These are phyloP conservation scores for Caenorhabditis sp. DNA, from an alignment of 2,888 invertebrate genomes.

Conservation along the genomic window DNA sequence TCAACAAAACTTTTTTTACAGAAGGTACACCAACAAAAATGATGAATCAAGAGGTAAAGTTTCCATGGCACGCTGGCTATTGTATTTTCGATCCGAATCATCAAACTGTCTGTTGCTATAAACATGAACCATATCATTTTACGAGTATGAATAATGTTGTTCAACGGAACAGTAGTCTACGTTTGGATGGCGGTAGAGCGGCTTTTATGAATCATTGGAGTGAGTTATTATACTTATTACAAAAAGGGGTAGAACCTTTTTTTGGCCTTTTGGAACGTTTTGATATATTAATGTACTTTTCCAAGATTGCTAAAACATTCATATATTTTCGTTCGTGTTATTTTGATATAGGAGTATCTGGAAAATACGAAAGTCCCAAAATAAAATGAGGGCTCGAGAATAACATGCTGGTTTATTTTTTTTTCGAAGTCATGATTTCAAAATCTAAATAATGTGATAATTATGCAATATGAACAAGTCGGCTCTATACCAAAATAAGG, in stretches of 20 bases:
- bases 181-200: conserved; percentile 32
- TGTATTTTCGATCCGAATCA: conserved; percentile 37
- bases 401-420: too few species aligned
- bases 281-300: too few species aligned
- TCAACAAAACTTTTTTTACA: conserved; percentile 6
- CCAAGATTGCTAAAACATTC: too few species aligned
- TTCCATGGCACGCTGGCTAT: conserved; percentile 39
- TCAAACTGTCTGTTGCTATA: conserved; percentile 32
- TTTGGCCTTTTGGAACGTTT: conserved; percentile 12
- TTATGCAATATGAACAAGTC: too few species aligned
- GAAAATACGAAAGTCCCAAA: too few species aligned
- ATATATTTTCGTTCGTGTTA: too few species aligned
- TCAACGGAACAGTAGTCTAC: conserved; percentile 27
- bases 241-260: background rate
- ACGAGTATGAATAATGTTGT: conserved; percentile 16
- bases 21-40: conserved; percentile 29
- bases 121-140: conserved; percentile 28
- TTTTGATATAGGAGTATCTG: too few species aligned
- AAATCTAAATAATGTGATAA: too few species aligned
- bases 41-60: conserved; percentile 36
- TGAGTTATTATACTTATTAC: conserved; percentile 3
- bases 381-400: too few species aligned
- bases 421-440: too few species aligned
- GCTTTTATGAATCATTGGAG: conserved; percentile 37
- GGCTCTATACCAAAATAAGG: too few species aligned